Conservation (phyloP, 2,113 vertebrate species). For the Tylochromis polylepis region DNA sequence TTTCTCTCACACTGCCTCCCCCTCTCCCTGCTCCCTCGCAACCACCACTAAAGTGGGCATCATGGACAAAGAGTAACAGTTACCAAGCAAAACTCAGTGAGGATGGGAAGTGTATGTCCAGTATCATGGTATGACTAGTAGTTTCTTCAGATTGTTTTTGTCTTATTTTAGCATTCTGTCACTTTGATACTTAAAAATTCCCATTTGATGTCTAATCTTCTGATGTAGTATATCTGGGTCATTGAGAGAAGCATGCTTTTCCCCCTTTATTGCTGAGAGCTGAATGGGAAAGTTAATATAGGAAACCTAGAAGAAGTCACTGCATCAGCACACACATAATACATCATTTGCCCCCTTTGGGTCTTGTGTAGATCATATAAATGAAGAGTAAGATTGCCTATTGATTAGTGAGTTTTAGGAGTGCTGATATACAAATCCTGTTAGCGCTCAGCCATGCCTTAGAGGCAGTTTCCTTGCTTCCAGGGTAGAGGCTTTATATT, state of each 20-base stretch:
- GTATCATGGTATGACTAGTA: neutral
- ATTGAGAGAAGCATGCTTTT: neutral
- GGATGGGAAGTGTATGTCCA: neutral
- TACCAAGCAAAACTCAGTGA: neutral
- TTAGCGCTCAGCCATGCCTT: neutral
- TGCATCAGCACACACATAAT: neutral
- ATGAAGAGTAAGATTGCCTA: neutral
- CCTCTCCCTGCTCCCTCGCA: neutral
- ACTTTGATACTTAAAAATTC: neutral
- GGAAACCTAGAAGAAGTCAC: neutral
- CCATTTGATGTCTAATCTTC: neutral
- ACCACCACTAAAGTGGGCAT: neutral
- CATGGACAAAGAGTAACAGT: neutral
- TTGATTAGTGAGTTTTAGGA: neutral
- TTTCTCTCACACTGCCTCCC: neutral
- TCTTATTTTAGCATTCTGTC: neutral
- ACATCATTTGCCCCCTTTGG: neutral
- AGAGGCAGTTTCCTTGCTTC: neutral
- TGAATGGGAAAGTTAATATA: neutral
- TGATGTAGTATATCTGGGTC: neutral
- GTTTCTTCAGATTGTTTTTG: neutral
- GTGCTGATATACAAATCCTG: neutral
- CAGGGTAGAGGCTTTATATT: neutral
- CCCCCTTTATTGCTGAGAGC: neutral
- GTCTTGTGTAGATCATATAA: neutral